phyloP scores from a whole-genome alignment of 2,888 invertebrate genomes.

The Dysmachus trigonus region DNA sequence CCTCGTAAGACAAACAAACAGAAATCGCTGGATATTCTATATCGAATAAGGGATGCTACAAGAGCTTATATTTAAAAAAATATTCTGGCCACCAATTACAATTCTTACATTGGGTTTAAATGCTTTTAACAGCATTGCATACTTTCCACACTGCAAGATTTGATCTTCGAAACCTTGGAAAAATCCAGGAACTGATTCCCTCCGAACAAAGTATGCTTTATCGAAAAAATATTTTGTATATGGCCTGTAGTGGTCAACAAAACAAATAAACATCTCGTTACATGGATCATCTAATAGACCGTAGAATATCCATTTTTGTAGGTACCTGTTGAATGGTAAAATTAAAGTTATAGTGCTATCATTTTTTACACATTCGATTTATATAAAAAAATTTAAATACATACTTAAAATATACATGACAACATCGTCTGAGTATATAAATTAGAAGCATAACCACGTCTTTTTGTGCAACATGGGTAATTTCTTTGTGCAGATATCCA shows the following conservation, averaged over 20 bases:
- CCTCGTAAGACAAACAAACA: slow-evolving; percentile 59
- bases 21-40: slow-evolving; percentile 58
- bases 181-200: slow-evolving; percentile 72
- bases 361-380: background rate
- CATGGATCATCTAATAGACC: slow-evolving; percentile 82
- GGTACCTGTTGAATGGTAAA: slow-evolving; percentile 55
- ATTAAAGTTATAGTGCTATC: background rate
- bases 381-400: background rate
- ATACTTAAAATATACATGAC: slow-evolving; percentile 60
- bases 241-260: slow-evolving; percentile 56
- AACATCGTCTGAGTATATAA: slow-evolving; percentile 59
- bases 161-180: slow-evolving; percentile 70
- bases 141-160: slow-evolving; percentile 79
- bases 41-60: slow-evolving; percentile 59
- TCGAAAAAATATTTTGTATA: slow-evolving; percentile 62
- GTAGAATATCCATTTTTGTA: slow-evolving; percentile 86
- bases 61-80: background rate
- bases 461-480: slow-evolving; percentile 57
- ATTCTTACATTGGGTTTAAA: slow-evolving; percentile 74
- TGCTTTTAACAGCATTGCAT: slow-evolving; percentile 74
- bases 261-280: slow-evolving; percentile 83
- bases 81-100: background rate
- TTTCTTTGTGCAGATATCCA: slow-evolving; percentile 59
- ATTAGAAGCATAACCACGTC: slow-evolving; percentile 58
- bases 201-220: slow-evolving; percentile 58